Evolutionary conservation across 2,113 vertebrate species (phyloP), one percentile per base, ranked within the genome.

Genomic region (Nothocercus julius): DNA sequence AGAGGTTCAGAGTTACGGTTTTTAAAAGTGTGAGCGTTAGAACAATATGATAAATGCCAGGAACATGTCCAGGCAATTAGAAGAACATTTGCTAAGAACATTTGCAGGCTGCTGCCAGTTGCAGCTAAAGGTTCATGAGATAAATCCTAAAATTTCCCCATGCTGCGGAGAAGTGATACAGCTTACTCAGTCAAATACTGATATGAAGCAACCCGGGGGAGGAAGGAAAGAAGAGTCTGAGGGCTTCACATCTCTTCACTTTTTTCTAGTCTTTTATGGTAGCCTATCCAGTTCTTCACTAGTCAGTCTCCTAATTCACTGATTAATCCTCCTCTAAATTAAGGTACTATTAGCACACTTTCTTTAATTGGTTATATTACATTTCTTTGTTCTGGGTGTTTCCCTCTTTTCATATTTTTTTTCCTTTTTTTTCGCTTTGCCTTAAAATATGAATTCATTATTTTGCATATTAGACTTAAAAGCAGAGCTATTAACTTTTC

Each of bases 381-480:
- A 40, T 89, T 87, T 93, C 86, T 93, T 95, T 96, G 81, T 93
- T 93, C 81, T 93, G 24, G 17, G 38, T 25, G 24, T 30, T 56
- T 56, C 32, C 54, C 54, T 30, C 54, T 56, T 56, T 56, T 56
- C 81, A 36, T 95, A 77, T 49, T 49, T 49, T 49, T 49, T 49
- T 49, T 11, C 5, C 5, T 49, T 3, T 17, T 58, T 32, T 87
- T 93, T 84, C 80, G 89, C 66, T 92, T 89, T 90, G 58, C 81
- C 89, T 87, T 90, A 20, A 92, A 92, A 53, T 93, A 90, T 3
- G 5, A 93, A 92, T 95, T 89, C 42, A 89, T 95, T 96, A 95
- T 93, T 93, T 93, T 89, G 62, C 81, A 90, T 95, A 89, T 92
- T 94, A 95, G 92, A 68, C 53, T 92, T 93, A 92, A 93, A 96